phyloP scores from a whole-genome alignment of 2,797 vertebrate species.

The Etheostoma perlongum region DNA sequence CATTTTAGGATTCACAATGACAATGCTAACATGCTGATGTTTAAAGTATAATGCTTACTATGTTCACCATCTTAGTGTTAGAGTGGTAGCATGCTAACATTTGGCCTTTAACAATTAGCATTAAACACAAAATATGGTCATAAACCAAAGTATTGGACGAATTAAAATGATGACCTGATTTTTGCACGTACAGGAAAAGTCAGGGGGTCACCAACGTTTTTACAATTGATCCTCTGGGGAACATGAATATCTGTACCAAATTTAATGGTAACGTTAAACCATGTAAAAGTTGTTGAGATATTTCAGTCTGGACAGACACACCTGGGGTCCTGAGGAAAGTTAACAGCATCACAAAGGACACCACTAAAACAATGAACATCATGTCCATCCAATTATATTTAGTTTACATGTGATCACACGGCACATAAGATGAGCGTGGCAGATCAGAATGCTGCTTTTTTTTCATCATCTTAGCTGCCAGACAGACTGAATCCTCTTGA shows the following conservation, averaged over 20 bases:
- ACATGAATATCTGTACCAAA: neutral
- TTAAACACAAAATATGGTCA: neutral
- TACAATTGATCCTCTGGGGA: neutral
- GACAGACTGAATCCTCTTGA: slow-evolving; percentile 37
- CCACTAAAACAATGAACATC: neutral
- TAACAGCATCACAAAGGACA: neutral
- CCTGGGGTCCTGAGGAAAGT: neutral
- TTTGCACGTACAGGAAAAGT: neutral
- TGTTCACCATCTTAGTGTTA: neutral
- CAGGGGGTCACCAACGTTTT: neutral
- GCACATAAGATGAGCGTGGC: slow-evolving; percentile 13
- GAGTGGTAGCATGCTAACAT: neutral
- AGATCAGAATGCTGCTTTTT: slow-evolving; percentile 27
- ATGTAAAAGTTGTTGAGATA: neutral
- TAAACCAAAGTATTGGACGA: neutral
- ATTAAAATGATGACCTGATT: neutral
- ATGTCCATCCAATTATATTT: slow-evolving; percentile 1
- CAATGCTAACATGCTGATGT: neutral
- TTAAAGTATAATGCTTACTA: neutral
- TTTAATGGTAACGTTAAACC: neutral
- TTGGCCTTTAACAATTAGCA: neutral
- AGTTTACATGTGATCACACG: slow-evolving; percentile 3
- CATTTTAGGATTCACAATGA: neutral
- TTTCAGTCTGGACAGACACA: neutral
- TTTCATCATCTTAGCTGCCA: slow-evolving; percentile 29